Base-by-base conservation (phyloP, 2,888 invertebrate genomes). In the Endotricha flammealis region DNA sequence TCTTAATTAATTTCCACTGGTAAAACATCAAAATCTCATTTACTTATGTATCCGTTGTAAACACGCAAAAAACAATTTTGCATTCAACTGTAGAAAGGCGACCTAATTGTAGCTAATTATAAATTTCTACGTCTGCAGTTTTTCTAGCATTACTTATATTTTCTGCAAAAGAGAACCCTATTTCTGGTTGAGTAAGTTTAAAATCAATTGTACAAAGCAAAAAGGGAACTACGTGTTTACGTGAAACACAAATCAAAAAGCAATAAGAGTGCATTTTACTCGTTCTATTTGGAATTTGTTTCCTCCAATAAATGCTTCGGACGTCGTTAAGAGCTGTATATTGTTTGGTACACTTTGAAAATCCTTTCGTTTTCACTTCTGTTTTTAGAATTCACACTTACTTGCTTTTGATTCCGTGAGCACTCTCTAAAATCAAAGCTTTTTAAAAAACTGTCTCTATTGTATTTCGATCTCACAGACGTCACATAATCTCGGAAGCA, bases 281-380 rank as follows among this genome's bases (percentile, higher is more conserved):
- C 51, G 60, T 71, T 66, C 72, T 72, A 70, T 79, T 74, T 71
- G 52, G 59, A 66, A 69, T 71, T 71, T 68, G 72, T 73, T 77
- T 75, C 68, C 61, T 64, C 57, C 69, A 67, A 73, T 77, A 73
- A 75, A 78, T 63, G 64, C 50, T 62, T 56, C 50, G 54, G 46
- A 38, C 52, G 48, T 63, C 64, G 64, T 71, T 71, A 67, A 64
- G 53, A 50, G 53, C 48, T 35, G 41, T 50, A 57, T 41, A 53
- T 48, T 48, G 53, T 46, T 46, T 48, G 9, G 9, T 17, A 20
- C 23, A 47, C 47, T 49, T 47, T 43, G 43, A 32, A n/a, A 20
- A 24, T 11, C 36, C 37, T 38, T 46, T 50, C 42, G 48, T 44
- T 41, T 38, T 20, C 20, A 20, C 20, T 20, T 32, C 46, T 54